Base-by-base conservation (phyloP, 2,888 invertebrate species). In the Latrodectus hesperus region DNA sequence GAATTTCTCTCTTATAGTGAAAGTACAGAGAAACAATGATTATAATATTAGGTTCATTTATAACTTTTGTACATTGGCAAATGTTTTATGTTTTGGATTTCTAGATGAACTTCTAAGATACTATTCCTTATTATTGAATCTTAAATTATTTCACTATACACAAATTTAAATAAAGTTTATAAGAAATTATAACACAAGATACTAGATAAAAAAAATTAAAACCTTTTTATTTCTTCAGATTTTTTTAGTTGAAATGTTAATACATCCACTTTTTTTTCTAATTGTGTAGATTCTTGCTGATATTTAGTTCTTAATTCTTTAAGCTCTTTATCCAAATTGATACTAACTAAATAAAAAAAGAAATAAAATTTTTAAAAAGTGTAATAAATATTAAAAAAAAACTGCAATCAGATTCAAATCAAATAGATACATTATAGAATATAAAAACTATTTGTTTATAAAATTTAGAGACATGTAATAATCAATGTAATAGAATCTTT, bases 211-310 rank as follows among this genome's bases (percentile, higher is more conserved):
- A 38, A 70, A 70, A 76, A 71, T n/a, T n/a, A n/a, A n/a, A n/a
- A 84, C 84, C 16, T 53, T 16, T 84, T 84, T n/a, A 52, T 10
- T 52, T 73, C 52, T 38, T 81, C 81, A 60, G 76, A 14, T 55
- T 82, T 87, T 22, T 81, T 76, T 26, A 87, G 73, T 22, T 87
- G 86, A 14, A 67, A 38, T 49, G 70, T 67, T n/a, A 72, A 52
- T 1, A 87, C 10, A 60, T 87, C 86, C n/a, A 87, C 71, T 71
- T 87, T 87, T 14, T 81, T 87, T n/a, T 51, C 60, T 22, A 67
- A n/a, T 26, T 81, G 86, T 22, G 53, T 22, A n/a, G 76, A 64
- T 53, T 87, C 86, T 68, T 87, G 86, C 52, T 81, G 81, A 26
- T 77, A 87, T 60, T 77, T 87, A 60, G 55, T 81, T 60, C 22